Percentiles rank a stretch among this genome's conserved stretches.
phyloP scores from a whole-genome alignment of 2,888 invertebrate genomes.

The Apeira syringaria region DNA sequence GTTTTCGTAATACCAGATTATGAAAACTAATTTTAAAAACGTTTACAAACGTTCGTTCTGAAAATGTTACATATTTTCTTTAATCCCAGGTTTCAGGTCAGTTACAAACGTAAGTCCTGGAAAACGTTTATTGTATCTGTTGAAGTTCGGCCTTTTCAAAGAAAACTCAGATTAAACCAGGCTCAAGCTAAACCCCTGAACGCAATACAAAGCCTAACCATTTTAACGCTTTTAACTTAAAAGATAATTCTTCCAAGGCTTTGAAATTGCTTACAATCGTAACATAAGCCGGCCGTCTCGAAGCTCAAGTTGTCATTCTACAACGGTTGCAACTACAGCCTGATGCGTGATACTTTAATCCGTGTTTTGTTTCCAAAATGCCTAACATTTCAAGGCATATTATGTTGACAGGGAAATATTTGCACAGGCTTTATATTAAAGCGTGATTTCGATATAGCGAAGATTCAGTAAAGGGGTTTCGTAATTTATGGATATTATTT shows the following conservation, averaged over 20 bases:
- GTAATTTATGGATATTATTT: too few relatives aligned
- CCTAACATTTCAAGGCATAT: slow-evolving; percentile 17
- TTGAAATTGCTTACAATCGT: slow-evolving; percentile 2
- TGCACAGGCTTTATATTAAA: slow-evolving; percentile 9
- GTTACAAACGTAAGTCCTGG: not conserved
- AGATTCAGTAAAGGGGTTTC: slow-evolving; percentile 1
- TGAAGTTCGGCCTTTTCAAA: not conserved
- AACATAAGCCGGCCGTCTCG: slow-evolving; percentile 2
- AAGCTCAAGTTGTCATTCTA: slow-evolving; percentile 11
- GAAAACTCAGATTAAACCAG: not conserved
- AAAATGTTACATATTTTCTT: too few relatives aligned
- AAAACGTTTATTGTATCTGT: not conserved
- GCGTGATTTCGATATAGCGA: slow-evolving; percentile 6
- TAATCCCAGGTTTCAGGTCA: too few relatives aligned
- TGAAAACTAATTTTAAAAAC: too few relatives aligned
- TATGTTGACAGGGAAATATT: slow-evolving; percentile 20
- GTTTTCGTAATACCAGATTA: too few relatives aligned
- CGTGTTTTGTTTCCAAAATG: slow-evolving; percentile 18
- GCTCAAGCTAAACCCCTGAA: not conserved
- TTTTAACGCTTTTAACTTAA: not conserved
- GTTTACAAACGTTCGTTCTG: too few relatives aligned
- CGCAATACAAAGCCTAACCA: not conserved
- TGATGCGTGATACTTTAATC: slow-evolving; percentile 19
- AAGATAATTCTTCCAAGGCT: not conserved
- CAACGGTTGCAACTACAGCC: slow-evolving; percentile 3